Evolutionary conservation across 2,113 vertebrate species (phyloP).

Genomic region (Oryzias celebensis): DNA sequence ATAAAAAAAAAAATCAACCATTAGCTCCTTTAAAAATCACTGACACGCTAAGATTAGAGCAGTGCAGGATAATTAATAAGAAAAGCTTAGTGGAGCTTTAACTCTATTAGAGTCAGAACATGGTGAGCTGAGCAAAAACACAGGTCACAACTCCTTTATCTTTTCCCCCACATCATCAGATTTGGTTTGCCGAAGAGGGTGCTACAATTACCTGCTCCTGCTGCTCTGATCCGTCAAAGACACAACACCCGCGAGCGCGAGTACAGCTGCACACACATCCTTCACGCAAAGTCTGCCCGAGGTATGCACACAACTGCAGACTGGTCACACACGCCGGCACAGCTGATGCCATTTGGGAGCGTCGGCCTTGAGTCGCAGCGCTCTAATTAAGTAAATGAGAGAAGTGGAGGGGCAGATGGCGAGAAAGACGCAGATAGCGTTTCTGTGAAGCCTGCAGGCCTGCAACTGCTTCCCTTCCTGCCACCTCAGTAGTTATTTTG

Average conservation of each 20-base stretch:
- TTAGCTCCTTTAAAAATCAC: slow-evolving; percentile 16
- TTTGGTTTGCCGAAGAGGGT: slow-evolving; percentile 25
- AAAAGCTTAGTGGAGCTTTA: slow-evolving; percentile 39
- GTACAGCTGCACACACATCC: neutral
- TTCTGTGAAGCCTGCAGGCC: slow-evolving; percentile 34
- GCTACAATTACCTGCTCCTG: slow-evolving; percentile 36
- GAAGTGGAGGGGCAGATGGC: slow-evolving; percentile 59
- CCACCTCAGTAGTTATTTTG: slow-evolving; percentile 24
- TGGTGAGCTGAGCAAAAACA: slow-evolving; percentile 8
- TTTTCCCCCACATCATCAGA: neutral
- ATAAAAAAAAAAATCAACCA: neutral
- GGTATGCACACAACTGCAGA: slow-evolving; percentile 14
- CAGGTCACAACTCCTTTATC: slow-evolving; percentile 23
- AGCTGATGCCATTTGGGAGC: slow-evolving; percentile 44
- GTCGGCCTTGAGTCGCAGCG: slow-evolving; percentile 27
- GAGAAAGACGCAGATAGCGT: slow-evolving; percentile 33
- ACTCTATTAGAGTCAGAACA: slow-evolving; percentile 15
- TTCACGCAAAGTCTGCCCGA: slow-evolving; percentile 1
- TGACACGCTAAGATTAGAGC: slow-evolving; percentile 26
- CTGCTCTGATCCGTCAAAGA: slow-evolving; percentile 17
- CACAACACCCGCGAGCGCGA: slow-evolving; percentile 7
- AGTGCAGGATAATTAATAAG: slow-evolving; percentile 31
- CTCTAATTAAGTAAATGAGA: slow-evolving; percentile 67
- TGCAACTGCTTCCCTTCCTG: slow-evolving; percentile 44
- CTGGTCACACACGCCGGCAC: slow-evolving; percentile 7